Percentiles rank a stretch among this genome's conserved stretches.
Conservation (phyloP, 2,113 vertebrate species). For the Haplochromis vanheusdeni region DNA sequence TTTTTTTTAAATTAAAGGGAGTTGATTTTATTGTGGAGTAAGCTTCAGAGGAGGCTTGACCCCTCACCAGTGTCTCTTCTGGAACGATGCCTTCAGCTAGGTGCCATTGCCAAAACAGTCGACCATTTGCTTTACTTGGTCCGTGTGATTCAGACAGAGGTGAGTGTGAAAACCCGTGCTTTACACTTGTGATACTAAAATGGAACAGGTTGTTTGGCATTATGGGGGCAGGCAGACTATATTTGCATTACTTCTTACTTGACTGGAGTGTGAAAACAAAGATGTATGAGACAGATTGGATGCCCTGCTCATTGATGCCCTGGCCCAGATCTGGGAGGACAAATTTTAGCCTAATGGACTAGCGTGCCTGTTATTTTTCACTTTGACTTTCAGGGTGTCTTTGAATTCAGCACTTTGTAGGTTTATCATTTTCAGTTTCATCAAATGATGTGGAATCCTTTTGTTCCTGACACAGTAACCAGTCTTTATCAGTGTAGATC, state of each 20-base stretch:
- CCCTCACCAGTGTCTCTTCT: slow-evolving; percentile 85
- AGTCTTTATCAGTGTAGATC: background rate
- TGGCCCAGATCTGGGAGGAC: background rate
- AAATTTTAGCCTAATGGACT: background rate
- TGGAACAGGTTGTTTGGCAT: background rate
- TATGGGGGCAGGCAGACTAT: background rate
- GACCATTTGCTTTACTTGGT: slow-evolving; percentile 93
- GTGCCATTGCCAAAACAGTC: slow-evolving; percentile 91
- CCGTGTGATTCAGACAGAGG: slow-evolving; percentile 92
- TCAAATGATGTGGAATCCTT: background rate
- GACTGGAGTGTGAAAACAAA: background rate
- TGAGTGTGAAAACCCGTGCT: slow-evolving; percentile 21
- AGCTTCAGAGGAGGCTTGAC: slow-evolving; percentile 90
- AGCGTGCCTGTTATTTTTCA: background rate
- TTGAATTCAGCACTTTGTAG: background rate
- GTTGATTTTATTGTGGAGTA: slow-evolving; percentile 93
- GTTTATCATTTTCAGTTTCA: background rate
- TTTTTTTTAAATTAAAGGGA: slow-evolving; percentile 73
- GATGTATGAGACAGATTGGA: background rate
- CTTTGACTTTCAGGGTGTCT: background rate
- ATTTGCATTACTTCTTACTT: background rate
- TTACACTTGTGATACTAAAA: background rate
- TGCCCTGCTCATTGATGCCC: background rate
- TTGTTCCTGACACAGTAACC: background rate
- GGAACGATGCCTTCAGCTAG: slow-evolving; percentile 95